Conservation (phyloP, 1,140 invertebrate genomes). For the Panagrolaimus sp. region DNA sequence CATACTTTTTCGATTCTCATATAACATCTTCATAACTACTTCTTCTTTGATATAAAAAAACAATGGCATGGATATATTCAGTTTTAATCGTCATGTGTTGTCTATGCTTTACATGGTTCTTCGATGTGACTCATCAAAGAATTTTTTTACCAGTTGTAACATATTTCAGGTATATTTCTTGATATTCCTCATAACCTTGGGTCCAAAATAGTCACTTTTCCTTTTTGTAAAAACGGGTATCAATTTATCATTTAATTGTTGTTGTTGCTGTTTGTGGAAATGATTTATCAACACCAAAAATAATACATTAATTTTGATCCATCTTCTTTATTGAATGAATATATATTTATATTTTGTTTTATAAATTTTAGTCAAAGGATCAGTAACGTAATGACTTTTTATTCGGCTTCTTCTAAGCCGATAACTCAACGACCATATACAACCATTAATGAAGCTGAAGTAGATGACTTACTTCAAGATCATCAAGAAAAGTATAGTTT, state of each 20-base stretch:
- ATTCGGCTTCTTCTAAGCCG: no score
- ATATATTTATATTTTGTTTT: no score
- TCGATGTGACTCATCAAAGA: no score
- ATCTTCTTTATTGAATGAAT: no score
- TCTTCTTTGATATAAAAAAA: not conserved
- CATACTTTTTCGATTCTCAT: not conserved
- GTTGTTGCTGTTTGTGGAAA: not conserved
- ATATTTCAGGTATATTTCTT: not conserved
- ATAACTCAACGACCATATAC: not conserved
- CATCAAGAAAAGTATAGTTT: conserved; percentile 34
- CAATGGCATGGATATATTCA: no score
- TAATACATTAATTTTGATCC: no score
- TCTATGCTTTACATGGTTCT: no score
- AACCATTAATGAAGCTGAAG: conserved; percentile 31
- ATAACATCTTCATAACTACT: not conserved
- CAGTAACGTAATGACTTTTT: no score
- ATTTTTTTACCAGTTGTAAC: not conserved
- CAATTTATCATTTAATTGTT: not conserved
- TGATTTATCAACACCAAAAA: no score
- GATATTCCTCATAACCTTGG: not conserved
- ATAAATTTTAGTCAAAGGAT: no score
- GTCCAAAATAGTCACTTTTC: not conserved
- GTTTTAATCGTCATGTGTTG: no score
- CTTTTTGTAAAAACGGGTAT: not conserved
- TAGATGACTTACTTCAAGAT: conserved; percentile 47